Conservation (phyloP, 2,113 vertebrate genomes). For the Stegastes partitus region DNA sequence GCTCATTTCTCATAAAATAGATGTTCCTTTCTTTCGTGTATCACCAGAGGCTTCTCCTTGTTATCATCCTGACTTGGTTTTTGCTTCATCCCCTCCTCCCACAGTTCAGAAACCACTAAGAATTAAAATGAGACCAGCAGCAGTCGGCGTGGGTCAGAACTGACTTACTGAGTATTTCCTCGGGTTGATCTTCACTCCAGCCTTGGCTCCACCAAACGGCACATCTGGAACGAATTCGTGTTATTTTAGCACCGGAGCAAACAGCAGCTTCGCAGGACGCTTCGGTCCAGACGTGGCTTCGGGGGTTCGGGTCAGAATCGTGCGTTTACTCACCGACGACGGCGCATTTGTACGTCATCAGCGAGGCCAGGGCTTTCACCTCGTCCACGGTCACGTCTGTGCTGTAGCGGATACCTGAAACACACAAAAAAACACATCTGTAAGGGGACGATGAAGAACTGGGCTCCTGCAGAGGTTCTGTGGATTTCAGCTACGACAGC, state of each 20-base stretch:
- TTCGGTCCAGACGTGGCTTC: not conserved
- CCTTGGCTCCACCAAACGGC: slow-evolving; percentile 98
- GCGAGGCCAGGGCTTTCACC: slow-evolving; percentile 96
- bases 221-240: slow-evolving; percentile 88
- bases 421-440: slow-evolving; percentile 17
- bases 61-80: no score
- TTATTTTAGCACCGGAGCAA: not conserved
- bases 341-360: slow-evolving; percentile 99
- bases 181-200: slow-evolving; percentile 98
- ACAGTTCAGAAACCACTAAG: no score
- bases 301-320: not conserved
- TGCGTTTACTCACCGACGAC: slow-evolving; percentile 92
- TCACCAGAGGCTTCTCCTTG: no score
- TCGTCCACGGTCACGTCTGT: slow-evolving; percentile 95
- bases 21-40: no score
- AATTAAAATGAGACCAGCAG: no score
- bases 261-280: not conserved
- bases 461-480: no score
- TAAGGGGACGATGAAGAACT: no score
- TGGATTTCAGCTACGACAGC: no score
- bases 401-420: slow-evolving; percentile 95
- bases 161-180: slow-evolving; percentile 95
- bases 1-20: no score
- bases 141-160: slow-evolving; percentile 37
- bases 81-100: no score